Conservation (phyloP, 2,113 vertebrate genomes). For the Stegastes partitus region DNA sequence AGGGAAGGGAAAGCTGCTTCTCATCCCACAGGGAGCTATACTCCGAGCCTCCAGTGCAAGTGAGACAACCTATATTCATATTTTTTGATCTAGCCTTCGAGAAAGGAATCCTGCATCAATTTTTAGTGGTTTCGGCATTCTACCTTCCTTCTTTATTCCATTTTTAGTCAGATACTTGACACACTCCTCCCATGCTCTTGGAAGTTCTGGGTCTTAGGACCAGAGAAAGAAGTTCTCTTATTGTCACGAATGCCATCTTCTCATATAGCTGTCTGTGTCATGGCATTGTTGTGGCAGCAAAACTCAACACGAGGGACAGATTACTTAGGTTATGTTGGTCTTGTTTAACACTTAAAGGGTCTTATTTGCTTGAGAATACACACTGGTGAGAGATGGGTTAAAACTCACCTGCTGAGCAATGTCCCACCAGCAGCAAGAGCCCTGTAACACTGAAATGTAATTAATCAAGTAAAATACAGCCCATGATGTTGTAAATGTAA, state of each 20-base stretch:
- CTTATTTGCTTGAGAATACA: background rate
- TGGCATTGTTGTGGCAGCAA: no score
- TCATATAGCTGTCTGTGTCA: no score
- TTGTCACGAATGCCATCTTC: no score
- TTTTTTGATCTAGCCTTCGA: background rate
- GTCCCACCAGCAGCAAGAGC: no score
- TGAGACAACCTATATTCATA: slow-evolving; percentile 52
- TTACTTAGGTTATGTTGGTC: background rate
- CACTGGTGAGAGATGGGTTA: no score
- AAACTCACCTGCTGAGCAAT: no score
- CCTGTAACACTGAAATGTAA: background rate
- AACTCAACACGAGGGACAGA: no score
- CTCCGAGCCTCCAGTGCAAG: slow-evolving; percentile 91
- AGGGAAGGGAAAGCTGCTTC: slow-evolving; percentile 97
- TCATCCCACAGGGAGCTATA: slow-evolving; percentile 98
- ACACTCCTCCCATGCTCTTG: no score
- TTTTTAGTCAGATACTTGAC: background rate
- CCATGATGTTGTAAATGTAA: no score
- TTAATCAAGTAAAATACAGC: no score
- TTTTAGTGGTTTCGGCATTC: background rate
- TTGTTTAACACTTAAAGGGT: background rate
- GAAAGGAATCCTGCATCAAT: background rate
- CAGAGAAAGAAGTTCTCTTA: no score
- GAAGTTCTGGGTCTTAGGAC: no score
- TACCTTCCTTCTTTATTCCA: background rate